These are phyloP conservation scores for Urechis unicinctus DNA, from an alignment of 2,888 invertebrate genomes.

Conservation along the genomic window DNA sequence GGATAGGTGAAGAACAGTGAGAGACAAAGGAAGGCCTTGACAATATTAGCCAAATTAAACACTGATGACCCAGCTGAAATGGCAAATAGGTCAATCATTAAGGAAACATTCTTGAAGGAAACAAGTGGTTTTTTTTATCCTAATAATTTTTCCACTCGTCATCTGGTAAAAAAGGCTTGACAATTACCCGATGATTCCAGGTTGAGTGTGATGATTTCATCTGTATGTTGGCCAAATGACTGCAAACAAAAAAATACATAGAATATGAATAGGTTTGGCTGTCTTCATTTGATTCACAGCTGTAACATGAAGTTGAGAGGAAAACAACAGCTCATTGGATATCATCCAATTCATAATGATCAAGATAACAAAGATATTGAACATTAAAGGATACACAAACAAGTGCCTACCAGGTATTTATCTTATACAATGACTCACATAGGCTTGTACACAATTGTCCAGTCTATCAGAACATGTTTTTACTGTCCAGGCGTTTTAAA, in stretches of 20 bases:
- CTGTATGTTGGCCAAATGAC: constrained; percentile 50
- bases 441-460: too few relatives aligned
- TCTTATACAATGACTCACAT: not conserved
- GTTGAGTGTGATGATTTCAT: constrained; percentile 52
- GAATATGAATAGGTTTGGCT: not conserved
- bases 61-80: constrained; percentile 12
- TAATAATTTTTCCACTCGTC: not conserved
- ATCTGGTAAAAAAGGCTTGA: not conserved
- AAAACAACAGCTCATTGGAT: too few relatives aligned
- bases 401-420: too few relatives aligned
- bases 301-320: too few relatives aligned
- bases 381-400: not conserved
- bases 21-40: constrained; percentile 52
- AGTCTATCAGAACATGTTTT: too few relatives aligned
- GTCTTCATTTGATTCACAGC: not conserved
- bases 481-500: too few relatives aligned
- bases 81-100: not conserved
- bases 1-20: constrained; percentile 53
- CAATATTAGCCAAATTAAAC: constrained; percentile 50
- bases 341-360: too few relatives aligned
- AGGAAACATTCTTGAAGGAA: too few relatives aligned
- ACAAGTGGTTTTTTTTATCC: not conserved
- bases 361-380: constrained; percentile 2
- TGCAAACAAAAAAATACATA: constrained; percentile 25
- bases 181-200: constrained; percentile 42